Evolutionary conservation across 2,888 invertebrate genomes (phyloP), one percentile per base, ranked within the genome.

Genomic region (Diarsia mendica): DNA sequence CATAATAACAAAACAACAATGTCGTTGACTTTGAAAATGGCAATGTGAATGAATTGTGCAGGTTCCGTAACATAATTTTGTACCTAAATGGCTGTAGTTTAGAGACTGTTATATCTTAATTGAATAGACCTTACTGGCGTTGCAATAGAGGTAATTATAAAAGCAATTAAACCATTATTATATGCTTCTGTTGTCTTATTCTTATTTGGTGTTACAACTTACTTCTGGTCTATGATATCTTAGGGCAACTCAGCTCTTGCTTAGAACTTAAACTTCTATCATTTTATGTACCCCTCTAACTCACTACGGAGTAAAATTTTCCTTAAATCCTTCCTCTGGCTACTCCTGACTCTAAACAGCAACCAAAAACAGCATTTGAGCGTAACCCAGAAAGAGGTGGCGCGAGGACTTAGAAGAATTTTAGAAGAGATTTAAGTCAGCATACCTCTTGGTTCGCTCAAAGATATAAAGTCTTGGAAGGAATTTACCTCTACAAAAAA

Each of bases 1-100:
- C 78, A 85, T 83, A 85, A 83, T 85, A 83, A 72, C 78, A 80
- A 64, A 68, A 67, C 82, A 83, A 83, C 85, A 82, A 83, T 83
- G 83, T 85, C 82, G 85, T 85, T 83, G 83, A 83, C 83, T 83
- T 83, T 85, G 83, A 83, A 83, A 83, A 83, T 73, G 71, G 82
- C 77, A 69, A 81, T 73, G 67, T 80, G 82, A 85, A 83, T 84
- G 85, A 83, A 85, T 77, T 70, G 72, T 81, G 67, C 70, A 68
- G 55, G 77, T 77, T 77, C 77, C 55, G 64, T 64, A 61, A 64
- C 78, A 83, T 72, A 77, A 77, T 60, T 77, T 66, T 46, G n/a
- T 66, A 77, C 48, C 49, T 68, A 68, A 77, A 61, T n/a, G 63
- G n/a, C 28, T 63, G 48, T 77, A 33, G 71, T 71, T 65, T 28